Conservation (phyloP, 2,113 vertebrate genomes). For the Etheostoma spectabile region DNA sequence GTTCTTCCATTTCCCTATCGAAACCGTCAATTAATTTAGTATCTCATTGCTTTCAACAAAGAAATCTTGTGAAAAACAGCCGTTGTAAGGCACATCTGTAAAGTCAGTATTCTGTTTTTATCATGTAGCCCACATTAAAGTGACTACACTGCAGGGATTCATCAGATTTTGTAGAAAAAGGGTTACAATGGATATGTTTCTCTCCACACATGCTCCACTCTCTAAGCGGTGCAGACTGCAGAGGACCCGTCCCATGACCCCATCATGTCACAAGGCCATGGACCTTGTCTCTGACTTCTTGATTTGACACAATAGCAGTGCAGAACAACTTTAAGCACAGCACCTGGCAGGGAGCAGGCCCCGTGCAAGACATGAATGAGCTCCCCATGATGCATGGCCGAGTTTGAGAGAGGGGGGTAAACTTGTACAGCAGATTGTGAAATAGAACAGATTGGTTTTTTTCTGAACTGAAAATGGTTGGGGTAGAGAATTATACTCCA, state of each 20-base stretch:
- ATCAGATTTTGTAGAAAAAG: neutral
- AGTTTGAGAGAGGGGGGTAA: neutral
- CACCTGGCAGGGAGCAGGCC: neutral
- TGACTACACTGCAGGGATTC: neutral
- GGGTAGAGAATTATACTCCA: neutral
- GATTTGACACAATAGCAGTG: neutral
- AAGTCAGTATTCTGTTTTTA: neutral
- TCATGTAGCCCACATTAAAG: neutral
- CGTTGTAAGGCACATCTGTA: neutral
- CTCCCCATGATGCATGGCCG: neutral
- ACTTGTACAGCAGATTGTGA: slow-evolving; percentile 18
- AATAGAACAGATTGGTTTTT: slow-evolving; percentile 23
- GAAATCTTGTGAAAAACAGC: neutral
- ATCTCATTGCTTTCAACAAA: neutral
- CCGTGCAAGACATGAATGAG: neutral
- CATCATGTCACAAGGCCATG: neutral
- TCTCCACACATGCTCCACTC: neutral
- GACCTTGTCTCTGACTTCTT: neutral
- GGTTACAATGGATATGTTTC: neutral
- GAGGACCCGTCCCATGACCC: neutral
- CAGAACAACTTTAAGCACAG: neutral
- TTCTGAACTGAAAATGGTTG: neutral
- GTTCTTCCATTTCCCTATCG: neutral
- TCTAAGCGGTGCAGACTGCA: neutral
- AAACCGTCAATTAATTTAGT: neutral